A percentile compares a stretch with the other conserved stretches of the same genome.
Evolutionary conservation across 2,888 invertebrate species (phyloP).

Genomic region (Platycnemis pennipes): DNA sequence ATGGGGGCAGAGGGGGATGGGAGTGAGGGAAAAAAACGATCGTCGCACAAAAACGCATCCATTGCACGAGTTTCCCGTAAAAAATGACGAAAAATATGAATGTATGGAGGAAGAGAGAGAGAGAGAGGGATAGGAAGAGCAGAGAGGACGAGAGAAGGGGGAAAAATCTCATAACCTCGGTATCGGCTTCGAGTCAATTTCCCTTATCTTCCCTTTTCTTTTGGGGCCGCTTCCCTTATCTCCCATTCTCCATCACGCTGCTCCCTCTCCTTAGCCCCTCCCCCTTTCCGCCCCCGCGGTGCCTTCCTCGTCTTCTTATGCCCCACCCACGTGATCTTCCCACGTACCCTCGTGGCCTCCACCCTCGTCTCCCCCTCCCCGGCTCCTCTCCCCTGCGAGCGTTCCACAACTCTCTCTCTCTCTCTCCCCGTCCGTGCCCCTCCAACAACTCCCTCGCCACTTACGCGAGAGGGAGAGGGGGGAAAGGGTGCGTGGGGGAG

Average conservation of each 20-base stretch:
- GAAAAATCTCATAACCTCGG: slow-evolving; percentile 66
- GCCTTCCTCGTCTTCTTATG: not conserved
- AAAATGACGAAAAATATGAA: not conserved
- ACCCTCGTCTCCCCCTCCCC: not conserved
- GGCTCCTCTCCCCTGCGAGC: not conserved
- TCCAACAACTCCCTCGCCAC: not conserved
- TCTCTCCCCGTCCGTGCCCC: not conserved
- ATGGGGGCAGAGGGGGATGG: not conserved
- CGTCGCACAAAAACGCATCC: slow-evolving; percentile 39
- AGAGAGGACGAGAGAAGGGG: not conserved
- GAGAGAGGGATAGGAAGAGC: not conserved
- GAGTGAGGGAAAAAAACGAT: slow-evolving; percentile 8
- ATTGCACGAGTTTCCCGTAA: slow-evolving; percentile 34
- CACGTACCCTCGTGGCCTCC: not conserved
- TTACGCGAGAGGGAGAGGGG: no score
- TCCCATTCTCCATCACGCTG: slow-evolving; percentile 50
- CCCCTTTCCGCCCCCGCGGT: not conserved
- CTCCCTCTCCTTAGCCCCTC: slow-evolving; percentile 9
- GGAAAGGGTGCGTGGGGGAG: no score
- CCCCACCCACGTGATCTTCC: not conserved
- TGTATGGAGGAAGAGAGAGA: not conserved
- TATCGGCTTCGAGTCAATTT: slow-evolving; percentile 64
- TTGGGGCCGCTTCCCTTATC: slow-evolving; percentile 50
- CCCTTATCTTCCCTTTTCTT: slow-evolving; percentile 65
- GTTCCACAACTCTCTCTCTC: not conserved